phyloP scores from a whole-genome alignment of 2,797 vertebrate genomes.

The Botia almorhae region DNA sequence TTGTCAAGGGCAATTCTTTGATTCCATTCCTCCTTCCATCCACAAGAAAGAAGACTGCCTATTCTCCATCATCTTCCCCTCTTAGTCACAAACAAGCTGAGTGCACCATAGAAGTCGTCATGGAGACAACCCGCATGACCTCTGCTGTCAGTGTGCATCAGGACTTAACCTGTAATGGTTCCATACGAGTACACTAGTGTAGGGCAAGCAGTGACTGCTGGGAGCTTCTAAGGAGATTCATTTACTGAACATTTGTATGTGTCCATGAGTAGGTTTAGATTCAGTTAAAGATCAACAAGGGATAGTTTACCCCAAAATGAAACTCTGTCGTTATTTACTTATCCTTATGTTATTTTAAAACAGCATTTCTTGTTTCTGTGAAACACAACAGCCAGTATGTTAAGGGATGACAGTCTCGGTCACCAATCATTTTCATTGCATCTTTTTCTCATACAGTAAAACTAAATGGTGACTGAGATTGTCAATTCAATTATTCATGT shows the following conservation, averaged over 20 bases:
- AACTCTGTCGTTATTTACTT: background rate
- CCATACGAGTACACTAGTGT: background rate
- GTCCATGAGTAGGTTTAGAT: background rate
- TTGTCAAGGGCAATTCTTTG: slow-evolving; percentile 71
- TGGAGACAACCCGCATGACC: slow-evolving; percentile 50
- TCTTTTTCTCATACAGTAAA: background rate
- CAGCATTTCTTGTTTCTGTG: too few relatives aligned
- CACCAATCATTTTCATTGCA: background rate
- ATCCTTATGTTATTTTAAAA: background rate
- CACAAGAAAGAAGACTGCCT: background rate
- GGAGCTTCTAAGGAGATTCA: background rate
- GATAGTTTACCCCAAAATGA: background rate
- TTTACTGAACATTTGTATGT: slow-evolving; percentile 16
- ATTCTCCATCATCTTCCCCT: slow-evolving; percentile 25
- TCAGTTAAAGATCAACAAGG: background rate
- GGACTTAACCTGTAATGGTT: slow-evolving; percentile 21
- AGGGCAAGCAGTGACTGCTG: slow-evolving; percentile 6
- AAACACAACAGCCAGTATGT: background rate
- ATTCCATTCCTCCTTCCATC: slow-evolving; percentile 6
- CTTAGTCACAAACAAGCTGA: slow-evolving; percentile 42
- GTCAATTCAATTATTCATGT: background rate
- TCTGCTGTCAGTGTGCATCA: slow-evolving; percentile 48
- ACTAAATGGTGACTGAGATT: background rate
- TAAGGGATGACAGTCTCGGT: background rate
- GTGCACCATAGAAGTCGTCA: slow-evolving; percentile 17